These are phyloP conservation scores for Uromys caudimaculatus DNA, from an alignment of 2,797 vertebrate species.

Conservation along the genomic window DNA sequence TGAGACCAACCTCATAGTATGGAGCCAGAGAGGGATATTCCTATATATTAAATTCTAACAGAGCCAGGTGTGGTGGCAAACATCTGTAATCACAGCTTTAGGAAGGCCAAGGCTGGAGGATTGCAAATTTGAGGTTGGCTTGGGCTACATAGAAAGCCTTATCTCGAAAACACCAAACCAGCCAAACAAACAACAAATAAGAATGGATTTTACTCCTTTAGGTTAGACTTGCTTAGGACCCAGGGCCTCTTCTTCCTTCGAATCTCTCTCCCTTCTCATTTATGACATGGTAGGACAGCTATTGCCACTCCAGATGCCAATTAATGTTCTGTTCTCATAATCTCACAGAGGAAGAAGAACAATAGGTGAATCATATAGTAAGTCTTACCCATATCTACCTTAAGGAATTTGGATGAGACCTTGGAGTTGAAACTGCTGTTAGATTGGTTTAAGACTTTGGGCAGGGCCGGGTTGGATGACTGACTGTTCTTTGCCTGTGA, in stretches of 20 bases:
- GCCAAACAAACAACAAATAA: neutral
- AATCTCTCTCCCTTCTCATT: neutral
- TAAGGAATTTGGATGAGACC: slow-evolving; percentile 37
- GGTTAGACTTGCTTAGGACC: neutral
- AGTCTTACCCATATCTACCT: slow-evolving; percentile 20
- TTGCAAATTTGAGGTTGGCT: neutral
- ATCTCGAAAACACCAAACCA: neutral
- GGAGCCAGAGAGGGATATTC: neutral
- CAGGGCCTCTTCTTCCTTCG: neutral
- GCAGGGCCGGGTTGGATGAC: neutral
- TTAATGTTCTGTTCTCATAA: neutral
- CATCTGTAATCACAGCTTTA: neutral
- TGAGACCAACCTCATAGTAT: neutral
- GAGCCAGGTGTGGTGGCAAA: neutral
- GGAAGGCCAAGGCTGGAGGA: neutral
- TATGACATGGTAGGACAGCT: neutral
- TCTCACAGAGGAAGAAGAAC: slow-evolving; percentile 22
- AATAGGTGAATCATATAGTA: neutral
- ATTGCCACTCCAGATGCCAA: neutral
- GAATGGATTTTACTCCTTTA: neutral
- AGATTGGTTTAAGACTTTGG: neutral
- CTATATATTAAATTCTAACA: neutral
- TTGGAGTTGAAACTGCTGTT: slow-evolving; percentile 16
- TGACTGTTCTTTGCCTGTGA: neutral
- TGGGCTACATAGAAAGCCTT: neutral